phyloP scores from a whole-genome alignment of 2,797 vertebrate genomes.

The Myoxocephalus aenaeus region DNA sequence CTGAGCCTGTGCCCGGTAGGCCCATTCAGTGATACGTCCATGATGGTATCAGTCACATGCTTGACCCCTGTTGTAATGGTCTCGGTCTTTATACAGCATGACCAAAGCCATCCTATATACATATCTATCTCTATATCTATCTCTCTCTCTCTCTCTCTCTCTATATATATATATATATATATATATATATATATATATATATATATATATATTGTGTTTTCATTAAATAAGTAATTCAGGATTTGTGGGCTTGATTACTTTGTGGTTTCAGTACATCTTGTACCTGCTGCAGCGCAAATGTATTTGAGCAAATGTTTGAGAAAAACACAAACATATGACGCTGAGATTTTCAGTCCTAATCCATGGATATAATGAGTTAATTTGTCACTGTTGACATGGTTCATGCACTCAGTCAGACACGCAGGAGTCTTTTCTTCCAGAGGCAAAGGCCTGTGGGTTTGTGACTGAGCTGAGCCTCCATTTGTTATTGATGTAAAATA shows the following conservation, averaged over 20 bases:
- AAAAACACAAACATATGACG: slow-evolving; percentile 23
- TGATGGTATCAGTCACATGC: slow-evolving; percentile 35
- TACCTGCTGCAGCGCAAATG: neutral
- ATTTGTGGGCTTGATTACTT: neutral
- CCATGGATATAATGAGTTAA: slow-evolving; percentile 7
- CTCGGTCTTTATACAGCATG: slow-evolving; percentile 9
- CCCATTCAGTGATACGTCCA: neutral
- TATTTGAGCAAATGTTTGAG: neutral
- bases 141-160: too few species aligned
- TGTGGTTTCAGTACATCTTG: neutral
- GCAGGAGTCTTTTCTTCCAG: slow-evolving; percentile 2
- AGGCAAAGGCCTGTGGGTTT: neutral
- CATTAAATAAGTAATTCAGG: slow-evolving; percentile 10
- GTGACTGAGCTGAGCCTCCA: neutral
- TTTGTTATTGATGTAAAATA: slow-evolving; percentile 7
- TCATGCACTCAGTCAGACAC: slow-evolving; percentile 1
- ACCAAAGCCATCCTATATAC: neutral
- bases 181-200: too few species aligned
- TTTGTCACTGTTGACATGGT: slow-evolving; percentile 2
- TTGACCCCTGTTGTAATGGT: slow-evolving; percentile 14
- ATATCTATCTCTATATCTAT: too few species aligned
- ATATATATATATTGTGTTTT: neutral
- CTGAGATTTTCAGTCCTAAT: slow-evolving; percentile 5
- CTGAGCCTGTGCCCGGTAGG: neutral
- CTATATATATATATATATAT: too few species aligned